Evolutionary conservation across 2,888 invertebrate species (phyloP).

Genomic region (Trilocha varians): DNA sequence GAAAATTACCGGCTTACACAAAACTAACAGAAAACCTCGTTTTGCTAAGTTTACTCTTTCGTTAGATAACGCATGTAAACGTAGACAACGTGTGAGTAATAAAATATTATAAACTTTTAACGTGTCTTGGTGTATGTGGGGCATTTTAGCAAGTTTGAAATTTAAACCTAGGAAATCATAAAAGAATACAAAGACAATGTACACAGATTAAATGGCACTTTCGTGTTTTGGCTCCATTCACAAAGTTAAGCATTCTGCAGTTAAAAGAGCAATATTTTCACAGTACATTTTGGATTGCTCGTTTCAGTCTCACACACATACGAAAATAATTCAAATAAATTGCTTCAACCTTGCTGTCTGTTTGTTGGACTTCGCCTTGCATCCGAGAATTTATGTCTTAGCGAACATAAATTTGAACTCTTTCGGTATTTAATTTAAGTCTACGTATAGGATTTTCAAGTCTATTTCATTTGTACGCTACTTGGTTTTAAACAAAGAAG

Average conservation of each 20-base stretch:
- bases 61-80: too few relatives aligned
- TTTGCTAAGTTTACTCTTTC: too few relatives aligned
- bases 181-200: constrained; percentile 33
- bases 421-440: background rate
- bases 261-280: constrained; percentile 40
- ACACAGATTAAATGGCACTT: constrained; percentile 40
- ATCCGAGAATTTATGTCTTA: constrained; percentile 7
- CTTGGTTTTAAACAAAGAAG: background rate
- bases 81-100: too few relatives aligned
- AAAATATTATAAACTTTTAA: too few relatives aligned
- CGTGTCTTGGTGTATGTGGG: too few relatives aligned
- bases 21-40: constrained; percentile 6
- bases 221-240: constrained; percentile 39
- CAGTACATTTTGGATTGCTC: constrained; percentile 26
- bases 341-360: constrained; percentile 6
- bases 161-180: too few relatives aligned
- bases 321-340: constrained; percentile 8
- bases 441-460: too few relatives aligned
- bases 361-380: constrained; percentile 1
- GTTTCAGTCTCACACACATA: constrained; percentile 3
- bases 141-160: too few relatives aligned
- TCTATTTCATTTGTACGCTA: too few relatives aligned
- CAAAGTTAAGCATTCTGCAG: constrained; percentile 36
- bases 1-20: constrained; percentile 10
- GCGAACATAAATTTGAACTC: background rate